Evolutionary conservation across 2,888 invertebrate species (phyloP), one percentile per base, ranked within the genome.

Genomic region (Spialia ferax): DNA sequence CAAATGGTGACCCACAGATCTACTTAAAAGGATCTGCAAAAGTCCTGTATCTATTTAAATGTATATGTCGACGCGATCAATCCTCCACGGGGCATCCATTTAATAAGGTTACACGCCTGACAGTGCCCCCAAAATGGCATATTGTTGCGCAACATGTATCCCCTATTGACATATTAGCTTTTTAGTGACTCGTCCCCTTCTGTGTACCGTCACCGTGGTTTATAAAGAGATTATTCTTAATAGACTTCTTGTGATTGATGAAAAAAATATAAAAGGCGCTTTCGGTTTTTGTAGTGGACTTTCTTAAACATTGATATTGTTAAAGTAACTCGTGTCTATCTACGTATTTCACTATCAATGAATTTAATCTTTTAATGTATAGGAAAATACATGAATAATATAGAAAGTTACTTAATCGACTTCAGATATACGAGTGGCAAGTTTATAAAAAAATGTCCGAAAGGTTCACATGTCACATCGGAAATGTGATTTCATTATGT

Each of bases 81-180:
- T 91, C 91, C 80, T 89, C 83, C 82, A 88, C 83, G 87, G 87
- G 77, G 79, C 75, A 83, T 77, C 77, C 78, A 79, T 84, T 84
- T 91, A 90, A 92, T 89, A 87, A 82, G 80, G 81, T 92, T 89
- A 90, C 79, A 88, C 87, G 87, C 87, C 80, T 88, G 87, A 86
- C 85, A 83, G 79, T 83, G 80, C 78, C 68, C 77, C 73, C 73
- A 82, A 76, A 85, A 87, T 80, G 74, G 74, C 69, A 71, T 70
- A 87, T 91, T 91, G 91, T 93, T 91, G 85, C 76, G 78, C 87
- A 89, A 91, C 81, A 83, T 77, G 74, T 77, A 79, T 79, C 84
- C 81, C 79, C 83, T 77, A 87, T 88, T 89, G 91, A 89, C 88
- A 87, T 86, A 87, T 87, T 86, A 87, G 85, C 84, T 86, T 87